These are phyloP conservation scores for Chloroceryle amazona DNA, from an alignment of 2,797 vertebrate species.

Conservation along the genomic window DNA sequence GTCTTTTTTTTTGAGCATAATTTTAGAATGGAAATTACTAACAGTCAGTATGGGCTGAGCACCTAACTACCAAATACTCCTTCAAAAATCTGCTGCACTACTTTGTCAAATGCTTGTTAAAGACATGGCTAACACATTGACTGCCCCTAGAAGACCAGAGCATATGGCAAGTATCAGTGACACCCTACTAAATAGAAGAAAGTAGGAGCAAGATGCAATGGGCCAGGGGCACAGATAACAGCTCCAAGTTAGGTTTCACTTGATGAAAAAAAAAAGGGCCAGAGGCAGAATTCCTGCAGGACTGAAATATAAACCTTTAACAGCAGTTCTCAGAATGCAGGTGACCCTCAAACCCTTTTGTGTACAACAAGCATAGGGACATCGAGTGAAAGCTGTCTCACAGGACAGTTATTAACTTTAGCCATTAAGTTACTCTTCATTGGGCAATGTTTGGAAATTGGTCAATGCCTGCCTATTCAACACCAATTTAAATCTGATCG, in stretches of 20 bases:
- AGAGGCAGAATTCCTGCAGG: not conserved
- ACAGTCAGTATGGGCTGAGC: not conserved
- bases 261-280: not conserved
- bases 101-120: not conserved
- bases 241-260: not conserved
- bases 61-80: not conserved
- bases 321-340: not conserved
- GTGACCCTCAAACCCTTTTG: not conserved
- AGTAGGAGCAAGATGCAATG: not conserved
- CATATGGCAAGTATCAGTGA: constrained; percentile 32
- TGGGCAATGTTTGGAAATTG: not conserved
- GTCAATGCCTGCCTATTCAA: not conserved
- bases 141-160: not conserved
- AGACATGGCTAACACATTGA: not conserved
- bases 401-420: not conserved
- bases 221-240: not conserved
- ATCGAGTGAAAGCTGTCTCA: not conserved
- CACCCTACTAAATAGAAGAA: not conserved
- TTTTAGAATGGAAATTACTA: constrained; percentile 3
- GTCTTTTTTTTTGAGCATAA: not conserved
- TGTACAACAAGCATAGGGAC: not conserved
- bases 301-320: not conserved
- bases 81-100: not conserved
- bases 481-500: not conserved
- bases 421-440: not conserved